Evolutionary conservation across 2,888 invertebrate genomes (phyloP), one percentile per base, ranked within the genome.

Genomic region (Acanthococcus lagerstroemiae): DNA sequence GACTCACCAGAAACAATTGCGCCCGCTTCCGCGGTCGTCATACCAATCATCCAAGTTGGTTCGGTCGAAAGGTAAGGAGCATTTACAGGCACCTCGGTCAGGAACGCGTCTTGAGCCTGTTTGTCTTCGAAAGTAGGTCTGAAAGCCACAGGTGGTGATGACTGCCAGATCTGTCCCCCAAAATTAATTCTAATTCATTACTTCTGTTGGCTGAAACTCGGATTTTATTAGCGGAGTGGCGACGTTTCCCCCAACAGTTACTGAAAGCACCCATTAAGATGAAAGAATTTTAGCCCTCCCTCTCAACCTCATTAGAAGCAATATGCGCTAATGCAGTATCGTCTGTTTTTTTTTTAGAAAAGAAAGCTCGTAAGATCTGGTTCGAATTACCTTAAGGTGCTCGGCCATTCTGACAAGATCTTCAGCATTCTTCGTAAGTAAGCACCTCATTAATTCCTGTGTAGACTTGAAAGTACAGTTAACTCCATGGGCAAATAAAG

Each of bases 121-220:
- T 82, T 77, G 0, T 84, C 84, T 73, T 90, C 90, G 0, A 86
- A 79, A 0, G 86, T 86, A 0, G 90, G 88, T 71, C 85, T 86
- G 73, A 89, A 89, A 0, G 88, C 85, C 68, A 88, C 86, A 84
- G 87, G 85, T 1, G 88, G 86, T 75, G 88, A 86, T 70, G 83
- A 84, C 73, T 87, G 87, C 84, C 86, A 88, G 65, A 80, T 78
- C 86, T 87, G 69, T 25, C 25, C 27, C n/a, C n/a, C n/a, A n/a
- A n/a, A n/a, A n/a, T n/a, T n/a, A n/a, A n/a, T n/a, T n/a, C n/a
- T n/a, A n/a, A n/a, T n/a, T n/a, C n/a, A n/a, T n/a, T n/a, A n/a
- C n/a, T n/a, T n/a, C n/a, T n/a, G n/a, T n/a, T n/a, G n/a, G n/a
- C n/a, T n/a, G n/a, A n/a, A n/a, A n/a, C n/a, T n/a, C n/a, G n/a